A percentile compares a stretch with the other conserved stretches of the same genome.
Conservation (phyloP, 2,797 vertebrate genomes). For the Enteromius thamalakanensis region DNA sequence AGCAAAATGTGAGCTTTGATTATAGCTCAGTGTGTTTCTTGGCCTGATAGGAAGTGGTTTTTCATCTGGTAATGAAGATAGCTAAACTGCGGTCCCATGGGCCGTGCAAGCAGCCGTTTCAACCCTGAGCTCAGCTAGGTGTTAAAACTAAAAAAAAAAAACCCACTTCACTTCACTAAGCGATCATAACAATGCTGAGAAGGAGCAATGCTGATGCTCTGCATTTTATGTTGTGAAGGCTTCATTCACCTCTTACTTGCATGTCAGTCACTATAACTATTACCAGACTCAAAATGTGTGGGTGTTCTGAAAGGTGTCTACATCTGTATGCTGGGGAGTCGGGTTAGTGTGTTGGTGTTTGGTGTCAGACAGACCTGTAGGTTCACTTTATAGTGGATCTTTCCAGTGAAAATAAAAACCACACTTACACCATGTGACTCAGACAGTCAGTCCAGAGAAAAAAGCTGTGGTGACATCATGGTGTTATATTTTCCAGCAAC, state of each 20-base stretch:
- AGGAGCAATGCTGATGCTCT: slow-evolving; percentile 10
- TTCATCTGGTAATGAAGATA: slow-evolving; percentile 70
- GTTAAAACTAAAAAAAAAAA: slow-evolving; percentile 46
- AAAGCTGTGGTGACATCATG: slow-evolving; percentile 23
- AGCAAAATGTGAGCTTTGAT: slow-evolving; percentile 72
- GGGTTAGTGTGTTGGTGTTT: slow-evolving; percentile 44
- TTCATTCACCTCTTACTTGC: background rate
- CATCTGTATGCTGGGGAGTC: slow-evolving; percentile 6
- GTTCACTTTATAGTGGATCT: slow-evolving; percentile 40
- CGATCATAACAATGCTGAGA: slow-evolving; percentile 3
- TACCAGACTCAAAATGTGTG: slow-evolving; percentile 24
- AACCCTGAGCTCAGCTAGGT: slow-evolving; percentile 55
- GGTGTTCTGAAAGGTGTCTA: slow-evolving; percentile 36
- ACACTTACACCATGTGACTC: slow-evolving; percentile 46
- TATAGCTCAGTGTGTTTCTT: slow-evolving; percentile 64
- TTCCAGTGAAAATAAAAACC: slow-evolving; percentile 53
- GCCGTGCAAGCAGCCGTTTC: slow-evolving; percentile 62
- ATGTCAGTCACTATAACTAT: slow-evolving; percentile 8
- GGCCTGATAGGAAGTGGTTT: slow-evolving; percentile 79
- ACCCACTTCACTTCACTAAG: background rate
- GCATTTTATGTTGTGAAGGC: background rate
- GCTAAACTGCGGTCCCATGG: slow-evolving; percentile 72
- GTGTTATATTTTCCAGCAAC: slow-evolving; percentile 49
- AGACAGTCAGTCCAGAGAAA: slow-evolving; percentile 15
- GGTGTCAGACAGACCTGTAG: slow-evolving; percentile 47